Evolutionary conservation across 2,113 vertebrate genomes (phyloP).

Genomic region (Aptenodytes forsteri): DNA sequence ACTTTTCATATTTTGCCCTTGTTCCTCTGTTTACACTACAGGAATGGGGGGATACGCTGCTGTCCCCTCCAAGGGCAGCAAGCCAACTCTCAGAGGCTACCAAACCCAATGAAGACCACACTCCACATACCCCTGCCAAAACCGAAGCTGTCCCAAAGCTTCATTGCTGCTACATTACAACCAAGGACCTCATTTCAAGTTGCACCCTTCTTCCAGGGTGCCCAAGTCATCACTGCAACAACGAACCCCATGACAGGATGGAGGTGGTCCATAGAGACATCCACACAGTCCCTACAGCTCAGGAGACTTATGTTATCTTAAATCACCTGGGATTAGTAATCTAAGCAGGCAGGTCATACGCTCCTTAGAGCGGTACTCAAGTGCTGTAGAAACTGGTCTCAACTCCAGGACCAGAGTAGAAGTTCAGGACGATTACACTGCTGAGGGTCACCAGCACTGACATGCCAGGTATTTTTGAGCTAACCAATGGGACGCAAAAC

Average conservation of each 20-base stretch:
- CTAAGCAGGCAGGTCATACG: background rate
- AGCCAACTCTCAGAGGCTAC: background rate
- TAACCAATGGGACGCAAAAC: fast-evolving
- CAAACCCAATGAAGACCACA: background rate
- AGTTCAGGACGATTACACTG: background rate
- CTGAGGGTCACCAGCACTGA: background rate
- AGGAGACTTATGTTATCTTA: background rate
- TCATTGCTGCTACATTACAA: fast-evolving
- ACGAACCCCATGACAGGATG: fast-evolving
- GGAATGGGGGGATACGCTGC: background rate
- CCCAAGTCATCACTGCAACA: background rate
- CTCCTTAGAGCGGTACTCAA: background rate
- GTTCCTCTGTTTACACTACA: background rate
- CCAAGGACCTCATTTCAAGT: background rate
- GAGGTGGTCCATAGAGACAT: background rate
- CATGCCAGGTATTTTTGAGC: background rate
- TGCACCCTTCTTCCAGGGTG: background rate
- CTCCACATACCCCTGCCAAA: background rate
- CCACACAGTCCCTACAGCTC: background rate
- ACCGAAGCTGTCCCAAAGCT: background rate
- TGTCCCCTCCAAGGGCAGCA: background rate
- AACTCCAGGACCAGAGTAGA: background rate
- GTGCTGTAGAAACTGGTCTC: background rate
- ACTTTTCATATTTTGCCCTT: background rate
- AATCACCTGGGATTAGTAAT: background rate